Evolutionary conservation across 1,140 invertebrate species (phyloP).

Genomic region (Diachasmimorpha longicaudata): DNA sequence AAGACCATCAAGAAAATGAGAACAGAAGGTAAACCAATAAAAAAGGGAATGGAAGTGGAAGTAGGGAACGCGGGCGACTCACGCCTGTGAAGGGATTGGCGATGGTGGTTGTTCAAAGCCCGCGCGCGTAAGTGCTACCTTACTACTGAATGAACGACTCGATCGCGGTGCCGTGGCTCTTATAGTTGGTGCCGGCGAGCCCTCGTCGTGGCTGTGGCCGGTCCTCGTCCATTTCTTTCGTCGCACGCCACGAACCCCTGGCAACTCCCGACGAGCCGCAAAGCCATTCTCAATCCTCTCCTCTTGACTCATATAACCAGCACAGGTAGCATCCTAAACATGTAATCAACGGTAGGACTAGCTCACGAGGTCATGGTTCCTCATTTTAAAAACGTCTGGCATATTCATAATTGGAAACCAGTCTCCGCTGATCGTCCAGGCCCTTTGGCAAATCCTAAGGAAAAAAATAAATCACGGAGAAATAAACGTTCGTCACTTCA

Average conservation of each 20-base stretch:
- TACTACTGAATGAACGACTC: slow-evolving; percentile 25
- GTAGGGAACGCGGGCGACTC: not conserved
- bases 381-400: slow-evolving; percentile 10
- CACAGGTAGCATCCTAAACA: not conserved
- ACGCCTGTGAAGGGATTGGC: slow-evolving; percentile 16
- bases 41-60: not conserved
- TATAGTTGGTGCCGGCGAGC: slow-evolving; percentile 20
- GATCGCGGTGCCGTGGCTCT: slow-evolving; percentile 19
- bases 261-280: too few relatives aligned
- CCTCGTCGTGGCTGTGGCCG: not conserved
- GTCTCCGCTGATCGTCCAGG: not conserved
- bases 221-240: not conserved
- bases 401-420: slow-evolving; percentile 27
- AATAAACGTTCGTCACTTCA: not conserved
- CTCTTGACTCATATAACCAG: too few relatives aligned
- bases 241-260: not conserved
- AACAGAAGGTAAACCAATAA: slow-evolving; percentile 2
- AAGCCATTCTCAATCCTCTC: too few relatives aligned
- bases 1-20: slow-evolving; percentile 6
- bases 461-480: not conserved
- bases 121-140: slow-evolving; percentile 24
- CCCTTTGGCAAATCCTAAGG: not conserved
- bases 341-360: slow-evolving; percentile 19
- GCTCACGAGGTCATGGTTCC: slow-evolving; percentile 31
- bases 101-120: not conserved